phyloP scores from a whole-genome alignment of 2,797 vertebrate genomes.

The Myotis daubentonii region DNA sequence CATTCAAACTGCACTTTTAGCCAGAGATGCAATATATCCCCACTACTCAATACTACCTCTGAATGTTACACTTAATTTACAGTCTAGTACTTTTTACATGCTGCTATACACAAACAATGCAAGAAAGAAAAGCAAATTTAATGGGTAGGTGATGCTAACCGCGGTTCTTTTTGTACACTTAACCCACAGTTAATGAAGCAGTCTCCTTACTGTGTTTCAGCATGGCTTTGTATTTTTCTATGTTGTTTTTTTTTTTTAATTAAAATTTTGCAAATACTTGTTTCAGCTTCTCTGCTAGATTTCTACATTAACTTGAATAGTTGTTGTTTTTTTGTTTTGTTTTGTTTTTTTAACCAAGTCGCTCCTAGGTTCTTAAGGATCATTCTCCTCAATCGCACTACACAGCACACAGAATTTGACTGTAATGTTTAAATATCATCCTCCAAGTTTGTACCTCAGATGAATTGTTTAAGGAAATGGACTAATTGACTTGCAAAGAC shows the following conservation, averaged over 20 bases:
- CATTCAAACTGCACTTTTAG: constrained; percentile 89
- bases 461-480: constrained; percentile 89
- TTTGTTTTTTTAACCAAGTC: constrained; percentile 88
- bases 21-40: constrained; percentile 91
- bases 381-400: constrained; percentile 89
- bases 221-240: constrained; percentile 88
- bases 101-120: constrained; percentile 91
- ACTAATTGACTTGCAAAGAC: constrained; percentile 92
- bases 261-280: constrained; percentile 84
- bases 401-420: constrained; percentile 87
- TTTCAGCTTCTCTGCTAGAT: constrained; percentile 89
- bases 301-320: constrained; percentile 95
- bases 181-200: constrained; percentile 89
- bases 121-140: constrained; percentile 83
- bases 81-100: constrained; percentile 88
- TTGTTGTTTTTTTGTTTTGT: constrained; percentile 84
- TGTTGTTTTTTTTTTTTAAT: constrained; percentile 73
- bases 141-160: constrained; percentile 85
- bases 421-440: constrained; percentile 90
- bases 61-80: constrained; percentile 90
- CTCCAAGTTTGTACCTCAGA: constrained; percentile 95
- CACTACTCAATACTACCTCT: constrained; percentile 96
- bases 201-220: constrained; percentile 85
- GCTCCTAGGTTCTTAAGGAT: constrained; percentile 91
- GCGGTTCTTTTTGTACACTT: constrained; percentile 85